These are phyloP conservation scores for Caenorhabditis japonica DNA, from an alignment of 2,888 invertebrate genomes.

Conservation along the genomic window DNA sequence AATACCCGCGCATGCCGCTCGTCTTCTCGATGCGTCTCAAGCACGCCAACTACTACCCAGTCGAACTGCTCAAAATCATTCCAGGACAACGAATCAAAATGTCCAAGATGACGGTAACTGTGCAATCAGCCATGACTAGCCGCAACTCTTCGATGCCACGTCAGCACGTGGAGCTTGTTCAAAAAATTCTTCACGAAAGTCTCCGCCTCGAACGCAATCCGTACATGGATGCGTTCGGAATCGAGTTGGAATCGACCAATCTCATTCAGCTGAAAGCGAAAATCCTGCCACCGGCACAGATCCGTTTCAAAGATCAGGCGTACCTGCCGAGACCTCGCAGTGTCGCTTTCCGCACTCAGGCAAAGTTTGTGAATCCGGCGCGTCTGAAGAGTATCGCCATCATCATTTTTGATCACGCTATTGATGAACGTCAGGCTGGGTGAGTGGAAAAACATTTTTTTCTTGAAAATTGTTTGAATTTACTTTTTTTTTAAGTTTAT, in stretches of 20 bases:
- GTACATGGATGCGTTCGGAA: slow-evolving; percentile 41
- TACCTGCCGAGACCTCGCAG: slow-evolving; percentile 3
- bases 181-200: neutral
- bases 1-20: slow-evolving; percentile 45
- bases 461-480: neutral
- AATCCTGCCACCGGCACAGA: slow-evolving; percentile 20
- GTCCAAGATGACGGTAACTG: slow-evolving; percentile 19
- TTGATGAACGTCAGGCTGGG: slow-evolving; percentile 7
- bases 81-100: slow-evolving; percentile 48
- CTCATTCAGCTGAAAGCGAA: slow-evolving; percentile 14
- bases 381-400: slow-evolving; percentile 1
- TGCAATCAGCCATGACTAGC: slow-evolving; percentile 41
- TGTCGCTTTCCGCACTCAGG: slow-evolving; percentile 4
- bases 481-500: no score
- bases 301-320: slow-evolving; percentile 9
- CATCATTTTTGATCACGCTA: slow-evolving; percentile 14
- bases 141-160: slow-evolving; percentile 16
- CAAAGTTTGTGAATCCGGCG: slow-evolving; percentile 12
- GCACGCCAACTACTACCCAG: slow-evolving; percentile 27
- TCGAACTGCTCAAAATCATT: slow-evolving; percentile 43
- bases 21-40: slow-evolving; percentile 9
- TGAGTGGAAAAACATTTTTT: slow-evolving; percentile 3
- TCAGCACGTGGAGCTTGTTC: slow-evolving; percentile 16
- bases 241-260: slow-evolving; percentile 1
- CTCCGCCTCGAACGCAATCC: slow-evolving; percentile 20